Evolutionary conservation across 2,888 invertebrate genomes (phyloP).

Genomic region (Listrodromus nycthemerus): DNA sequence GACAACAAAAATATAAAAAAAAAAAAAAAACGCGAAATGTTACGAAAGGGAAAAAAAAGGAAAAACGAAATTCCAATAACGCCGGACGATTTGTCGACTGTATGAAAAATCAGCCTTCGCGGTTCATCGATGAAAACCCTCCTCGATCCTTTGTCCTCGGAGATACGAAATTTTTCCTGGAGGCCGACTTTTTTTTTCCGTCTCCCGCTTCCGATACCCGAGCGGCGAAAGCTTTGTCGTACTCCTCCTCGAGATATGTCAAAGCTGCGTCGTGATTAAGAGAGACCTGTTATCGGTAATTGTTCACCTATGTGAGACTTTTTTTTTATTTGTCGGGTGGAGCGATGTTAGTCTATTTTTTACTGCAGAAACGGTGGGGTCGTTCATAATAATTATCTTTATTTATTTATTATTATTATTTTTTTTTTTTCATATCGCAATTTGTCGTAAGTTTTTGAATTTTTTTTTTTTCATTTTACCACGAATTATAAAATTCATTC

Average conservation of each 20-base stretch:
- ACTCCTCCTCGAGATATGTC: constrained; percentile 11
- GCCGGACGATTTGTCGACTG: constrained; percentile 56
- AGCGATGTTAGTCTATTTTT: neutral
- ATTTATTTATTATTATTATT: neutral
- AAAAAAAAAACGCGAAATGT: constrained; percentile 30
- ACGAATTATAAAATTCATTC: too few relatives aligned
- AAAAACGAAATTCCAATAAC: constrained; percentile 61
- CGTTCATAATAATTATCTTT: neutral
- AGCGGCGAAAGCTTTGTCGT: constrained; percentile 9
- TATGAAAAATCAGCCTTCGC: constrained; percentile 63
- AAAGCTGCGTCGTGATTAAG: constrained; percentile 13
- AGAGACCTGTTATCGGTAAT: constrained; percentile 8
- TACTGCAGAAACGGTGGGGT: neutral
- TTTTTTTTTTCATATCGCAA: neutral
- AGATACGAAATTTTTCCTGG: constrained; percentile 46
- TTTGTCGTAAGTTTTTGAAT: neutral
- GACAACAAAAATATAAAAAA: constrained; percentile 38
- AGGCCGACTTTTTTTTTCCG: constrained; percentile 26
- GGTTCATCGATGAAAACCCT: constrained; percentile 49
- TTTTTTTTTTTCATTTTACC: neutral
- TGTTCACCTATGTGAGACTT: neutral
- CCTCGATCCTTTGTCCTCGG: constrained; percentile 48
- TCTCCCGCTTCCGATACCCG: constrained; percentile 9
- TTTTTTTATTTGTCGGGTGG: neutral
- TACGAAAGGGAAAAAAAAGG: constrained; percentile 32